Evolutionary conservation across 2,113 vertebrate species (phyloP).

Genomic region (Tamias sibiricus): DNA sequence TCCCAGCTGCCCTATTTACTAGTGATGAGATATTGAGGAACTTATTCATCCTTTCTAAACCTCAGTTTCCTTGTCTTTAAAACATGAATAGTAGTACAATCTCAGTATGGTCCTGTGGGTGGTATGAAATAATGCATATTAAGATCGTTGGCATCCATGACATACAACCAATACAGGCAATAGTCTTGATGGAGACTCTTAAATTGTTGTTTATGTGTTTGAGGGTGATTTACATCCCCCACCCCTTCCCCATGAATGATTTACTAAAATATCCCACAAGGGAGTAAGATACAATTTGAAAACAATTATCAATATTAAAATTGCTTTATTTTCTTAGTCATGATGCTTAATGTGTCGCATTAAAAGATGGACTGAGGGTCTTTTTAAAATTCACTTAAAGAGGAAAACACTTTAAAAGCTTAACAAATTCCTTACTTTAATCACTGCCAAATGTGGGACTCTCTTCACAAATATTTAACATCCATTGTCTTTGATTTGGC

Average conservation of each 20-base stretch:
- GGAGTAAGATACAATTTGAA: background rate
- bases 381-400: background rate
- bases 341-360: background rate
- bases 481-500: background rate
- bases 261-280: background rate
- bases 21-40: background rate
- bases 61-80: slow-evolving; percentile 36
- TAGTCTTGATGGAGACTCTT: background rate
- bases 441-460: background rate
- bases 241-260: background rate
- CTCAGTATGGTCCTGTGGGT: background rate
- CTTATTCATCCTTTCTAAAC: slow-evolving; percentile 21
- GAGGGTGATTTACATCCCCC: background rate
- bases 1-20: background rate
- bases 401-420: background rate
- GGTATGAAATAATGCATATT: background rate
- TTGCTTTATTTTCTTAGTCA: background rate
- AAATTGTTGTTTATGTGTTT: background rate
- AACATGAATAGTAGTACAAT: background rate
- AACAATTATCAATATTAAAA: background rate
- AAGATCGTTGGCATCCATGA: background rate
- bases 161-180: background rate
- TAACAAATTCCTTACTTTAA: background rate
- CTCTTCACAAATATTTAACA: background rate
- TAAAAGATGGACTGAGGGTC: background rate